Conservation (phyloP, 2,113 vertebrate genomes). For the Pseudolaguvia tuberculata region DNA sequence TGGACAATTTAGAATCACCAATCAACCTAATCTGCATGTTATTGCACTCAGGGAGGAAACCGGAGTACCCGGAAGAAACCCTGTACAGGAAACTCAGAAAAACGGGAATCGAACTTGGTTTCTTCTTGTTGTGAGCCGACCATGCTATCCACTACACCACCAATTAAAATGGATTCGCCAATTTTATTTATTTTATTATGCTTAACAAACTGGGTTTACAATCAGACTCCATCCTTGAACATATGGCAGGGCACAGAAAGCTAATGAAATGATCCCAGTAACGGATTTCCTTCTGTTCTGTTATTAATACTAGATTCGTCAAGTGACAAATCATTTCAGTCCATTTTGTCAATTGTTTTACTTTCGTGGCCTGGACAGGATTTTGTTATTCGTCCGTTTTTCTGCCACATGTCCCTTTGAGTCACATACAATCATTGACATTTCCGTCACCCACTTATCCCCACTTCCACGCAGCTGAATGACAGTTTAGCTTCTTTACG, state of each 20-base stretch:
- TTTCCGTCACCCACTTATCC: constrained; percentile 49
- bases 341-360: constrained; percentile 22
- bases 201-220: too few relatives aligned
- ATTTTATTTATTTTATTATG: too few relatives aligned
- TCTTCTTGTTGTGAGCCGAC: too few relatives aligned
- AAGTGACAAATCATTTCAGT: constrained; percentile 11
- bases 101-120: too few relatives aligned
- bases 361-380: constrained; percentile 19
- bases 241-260: not conserved
- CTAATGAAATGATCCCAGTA: not conserved
- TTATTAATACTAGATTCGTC: constrained; percentile 25
- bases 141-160: too few relatives aligned
- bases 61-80: too few relatives aligned
- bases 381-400: constrained; percentile 35
- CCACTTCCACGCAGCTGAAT: constrained; percentile 56
- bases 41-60: too few relatives aligned
- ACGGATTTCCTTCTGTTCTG: constrained; percentile 1
- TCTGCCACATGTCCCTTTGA: constrained; percentile 53
- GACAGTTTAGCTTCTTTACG: constrained; percentile 44
- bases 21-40: too few relatives aligned
- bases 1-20: too few relatives aligned
- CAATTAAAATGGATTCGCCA: too few relatives aligned
- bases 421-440: constrained; percentile 65
- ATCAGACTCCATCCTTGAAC: too few relatives aligned
- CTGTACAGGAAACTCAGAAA: too few relatives aligned